Base-by-base conservation (phyloP, 1,140 invertebrate genomes). In the Papilio machaon region DNA sequence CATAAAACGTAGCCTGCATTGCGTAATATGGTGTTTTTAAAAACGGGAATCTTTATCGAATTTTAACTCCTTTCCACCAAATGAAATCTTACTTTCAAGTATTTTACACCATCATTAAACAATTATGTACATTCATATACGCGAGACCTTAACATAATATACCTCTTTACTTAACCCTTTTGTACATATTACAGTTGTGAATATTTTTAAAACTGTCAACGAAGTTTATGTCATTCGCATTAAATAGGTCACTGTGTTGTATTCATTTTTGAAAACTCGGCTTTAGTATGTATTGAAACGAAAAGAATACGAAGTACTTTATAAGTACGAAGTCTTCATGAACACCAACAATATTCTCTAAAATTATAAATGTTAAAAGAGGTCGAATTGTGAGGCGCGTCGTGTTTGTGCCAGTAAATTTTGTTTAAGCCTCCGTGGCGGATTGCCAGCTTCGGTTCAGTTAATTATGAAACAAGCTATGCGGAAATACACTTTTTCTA, bases 381-480 rank as follows among this genome's bases (percentile, higher is more conserved):
- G 64, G 30, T 70, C 64, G 64, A 70, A 70, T 35, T 30, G 64
- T 70, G 64, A 70, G 30, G 30, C 30, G 64, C 23, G 54, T 58
- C 54, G 54, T 58, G 54, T 58, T 58, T 58, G 54, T 58, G 54
- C 64, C 64, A 70, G 64, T 70, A 70, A 70, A 70, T 70, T 70
- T 70, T 70, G 64, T 70, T 70, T 70, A 70, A 35, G 30, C 64
- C 64, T 35, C 23, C 64, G 64, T 70, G 64, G 64, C 64, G 64
- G 30, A 70, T 70, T 70, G 64, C 64, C 64, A 70, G 64, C 64
- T 70, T 15, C 64, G 64, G 64, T 70, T 70, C 23, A 70, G 64
- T 70, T 70, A 70, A 70, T 70, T 70, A 70, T 70, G 30, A 70
- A 70, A 70, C 64, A 70, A 70, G 64, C 64, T 70, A 70, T 70